phyloP scores from a whole-genome alignment of 2,113 vertebrate species.

The human (Homo sapiens) region GRCh38 chrX:22174501-22175000 shows the following conservation, averaged over 20 bases:
- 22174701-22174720: not conserved
- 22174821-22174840: not conserved
- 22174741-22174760: not conserved
- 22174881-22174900: not conserved
- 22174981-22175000: not conserved
- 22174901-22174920: not conserved
- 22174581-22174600: slow-evolving; percentile 41
- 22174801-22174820: slow-evolving; percentile 16
- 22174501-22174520: not conserved
- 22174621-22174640: not conserved
- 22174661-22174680: slow-evolving; percentile 17
- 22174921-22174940: not conserved
- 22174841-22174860: not conserved
- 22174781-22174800: not conserved
- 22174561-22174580: not conserved
- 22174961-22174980: not conserved
- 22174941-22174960: not conserved
- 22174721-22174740: not conserved
- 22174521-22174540: slow-evolving; percentile 46
- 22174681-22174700: not conserved
- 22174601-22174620: slow-evolving; percentile 34
- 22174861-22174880: not conserved
- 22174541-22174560: slow-evolving; percentile 36
- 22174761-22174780: not conserved
- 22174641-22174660: not conserved